Evolutionary conservation across 2,888 invertebrate species (phyloP).

Genomic region (Ischnus inquisitorius): DNA sequence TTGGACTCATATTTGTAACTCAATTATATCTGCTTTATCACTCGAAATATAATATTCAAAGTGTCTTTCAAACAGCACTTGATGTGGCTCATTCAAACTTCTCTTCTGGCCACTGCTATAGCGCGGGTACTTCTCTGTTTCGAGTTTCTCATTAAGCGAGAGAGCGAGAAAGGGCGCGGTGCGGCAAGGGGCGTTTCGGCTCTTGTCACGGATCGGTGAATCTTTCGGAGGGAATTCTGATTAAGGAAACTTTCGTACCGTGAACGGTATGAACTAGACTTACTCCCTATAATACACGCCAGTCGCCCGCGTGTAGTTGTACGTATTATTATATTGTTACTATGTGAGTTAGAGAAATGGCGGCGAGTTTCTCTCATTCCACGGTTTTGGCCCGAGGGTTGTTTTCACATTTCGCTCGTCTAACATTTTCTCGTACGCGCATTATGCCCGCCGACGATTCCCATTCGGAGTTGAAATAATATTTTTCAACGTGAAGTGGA

Average conservation of each 20-base stretch:
- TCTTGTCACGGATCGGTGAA: conserved; percentile 68
- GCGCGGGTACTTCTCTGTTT: conserved; percentile 48
- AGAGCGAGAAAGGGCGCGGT: conserved; percentile 34
- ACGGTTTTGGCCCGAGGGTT: conserved; percentile 57
- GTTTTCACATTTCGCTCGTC: conserved; percentile 40
- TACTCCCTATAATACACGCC: conserved; percentile 55
- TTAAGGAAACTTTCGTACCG: conserved; percentile 69
- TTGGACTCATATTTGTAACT: neutral
- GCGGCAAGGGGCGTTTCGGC: conserved; percentile 42
- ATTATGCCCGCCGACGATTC: neutral
- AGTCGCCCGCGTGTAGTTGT: conserved; percentile 44
- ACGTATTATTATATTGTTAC: conserved; percentile 66
- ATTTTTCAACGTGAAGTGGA: neutral
- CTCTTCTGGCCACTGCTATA: conserved; percentile 21
- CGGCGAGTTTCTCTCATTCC: conserved; percentile 24
- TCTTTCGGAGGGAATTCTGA: conserved; percentile 68
- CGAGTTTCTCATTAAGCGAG: conserved; percentile 67
- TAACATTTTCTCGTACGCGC: conserved; percentile 22
- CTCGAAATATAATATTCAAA: conserved; percentile 1
- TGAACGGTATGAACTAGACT: conserved; percentile 64
- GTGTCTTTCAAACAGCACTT: conserved; percentile 1
- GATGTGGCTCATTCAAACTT: conserved; percentile 9
- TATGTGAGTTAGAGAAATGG: conserved; percentile 62
- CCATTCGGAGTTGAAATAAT: neutral
- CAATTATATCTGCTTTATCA: neutral